Base-by-base conservation (phyloP, 2,888 invertebrate species). In the Siphlonurus alternatus region DNA sequence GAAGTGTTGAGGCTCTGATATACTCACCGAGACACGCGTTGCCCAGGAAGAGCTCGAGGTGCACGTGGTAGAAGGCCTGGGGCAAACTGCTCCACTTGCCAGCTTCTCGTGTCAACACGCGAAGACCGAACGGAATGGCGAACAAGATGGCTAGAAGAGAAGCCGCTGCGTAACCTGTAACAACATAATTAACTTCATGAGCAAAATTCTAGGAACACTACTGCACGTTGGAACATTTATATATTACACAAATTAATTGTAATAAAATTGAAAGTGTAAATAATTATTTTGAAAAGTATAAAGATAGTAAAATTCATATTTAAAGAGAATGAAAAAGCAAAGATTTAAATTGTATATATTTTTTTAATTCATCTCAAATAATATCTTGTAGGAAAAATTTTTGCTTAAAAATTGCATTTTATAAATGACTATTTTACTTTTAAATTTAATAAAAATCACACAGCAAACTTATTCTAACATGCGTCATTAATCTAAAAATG, bases 81-180 rank as follows among this genome's bases (percentile, higher is more conserved):
- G 80, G 74, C 69, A 82, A 79, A 69, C 79, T 81, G 68, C 77
- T 80, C 85, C 85, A 86, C 67, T 81, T 80, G 15, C 85, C 85
- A 15, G 79, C 77, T 72, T 86, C 85, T 73, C 85, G 84, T 63
- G 83, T 79, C 61, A 85, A 76, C 68, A 86, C 83, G 61, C 86
- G 78, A 71, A 84, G 79, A 59, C 84, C 80, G 73, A 87, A 84
- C 56, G 86, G 82, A 65, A 87, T 81, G 67, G 85, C 85, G 70
- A 86, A 85, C 53, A 84, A 72, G 69, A 87, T 86, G 19, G 86
- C 85, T 71, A 87, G 76, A 63, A 89, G 78, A 53, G 89, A 88
- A 18, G 88, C 88, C 2, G 85, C 82, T n/a, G 89, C 88, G 72
- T 89, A 84, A 63, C 87, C 87, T 82, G 79, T 5, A 79, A 38